Evolutionary conservation across 2,113 vertebrate genomes (phyloP).

Genomic region (Phaetusa simplex): DNA sequence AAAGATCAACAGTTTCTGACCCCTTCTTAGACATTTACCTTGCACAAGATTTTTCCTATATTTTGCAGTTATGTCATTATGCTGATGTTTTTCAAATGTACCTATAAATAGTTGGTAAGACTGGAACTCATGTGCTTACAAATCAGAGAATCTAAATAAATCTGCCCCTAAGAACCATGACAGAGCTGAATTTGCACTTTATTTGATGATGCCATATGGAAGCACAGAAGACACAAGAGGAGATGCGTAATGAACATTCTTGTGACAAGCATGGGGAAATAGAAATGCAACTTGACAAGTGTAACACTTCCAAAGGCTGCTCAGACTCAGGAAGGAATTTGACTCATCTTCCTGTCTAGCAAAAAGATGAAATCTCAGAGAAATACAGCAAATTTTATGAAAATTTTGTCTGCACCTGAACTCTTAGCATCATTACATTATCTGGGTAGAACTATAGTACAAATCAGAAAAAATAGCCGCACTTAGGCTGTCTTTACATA

Average conservation of each 20-base stretch:
- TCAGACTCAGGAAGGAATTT: not conserved
- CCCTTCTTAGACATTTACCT: not conserved
- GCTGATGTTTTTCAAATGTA: not conserved
- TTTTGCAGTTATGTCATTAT: not conserved
- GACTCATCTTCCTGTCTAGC: not conserved
- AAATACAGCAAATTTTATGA: not conserved
- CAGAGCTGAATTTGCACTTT: not conserved
- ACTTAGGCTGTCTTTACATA: not conserved
- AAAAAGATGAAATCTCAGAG: not conserved
- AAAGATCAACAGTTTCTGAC: not conserved
- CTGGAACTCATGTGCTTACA: not conserved
- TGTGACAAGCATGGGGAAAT: not conserved
- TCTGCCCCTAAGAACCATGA: not conserved
- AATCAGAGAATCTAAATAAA: not conserved
- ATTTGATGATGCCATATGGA: not conserved
- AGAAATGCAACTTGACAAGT: not conserved
- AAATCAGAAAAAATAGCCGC: not conserved
- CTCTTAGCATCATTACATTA: not conserved
- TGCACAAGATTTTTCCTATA: not conserved
- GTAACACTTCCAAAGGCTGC: not conserved
- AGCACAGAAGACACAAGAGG: not conserved
- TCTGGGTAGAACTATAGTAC: not conserved
- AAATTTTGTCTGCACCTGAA: not conserved
- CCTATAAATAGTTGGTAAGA: not conserved
- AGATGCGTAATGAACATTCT: not conserved